Base-by-base conservation (phyloP, 2,797 vertebrate genomes). In the Gallinago nigripennis region DNA sequence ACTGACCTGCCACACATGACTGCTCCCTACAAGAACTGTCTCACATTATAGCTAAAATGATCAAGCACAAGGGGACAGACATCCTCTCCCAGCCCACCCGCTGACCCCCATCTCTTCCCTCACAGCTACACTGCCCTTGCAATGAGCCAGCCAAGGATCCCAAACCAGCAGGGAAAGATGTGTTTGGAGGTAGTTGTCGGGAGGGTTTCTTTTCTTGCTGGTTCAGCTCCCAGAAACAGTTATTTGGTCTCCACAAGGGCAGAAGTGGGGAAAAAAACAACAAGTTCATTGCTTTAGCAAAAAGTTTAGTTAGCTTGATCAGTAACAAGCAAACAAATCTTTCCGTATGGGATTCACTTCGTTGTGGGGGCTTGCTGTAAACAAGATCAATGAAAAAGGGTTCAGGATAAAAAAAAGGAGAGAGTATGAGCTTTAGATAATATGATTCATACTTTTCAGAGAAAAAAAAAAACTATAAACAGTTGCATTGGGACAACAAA, bases 101-200 rank as follows among this genome's bases (percentile, higher is more conserved):
- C 50, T 35, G 48, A 4, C 9, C 20, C 24, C 25, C 9, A 12
- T 3, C n/a, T 63, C 48, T 63, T 56, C 33, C 54, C 37, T 80
- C 0, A 0, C 8, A 60, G 4, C 3, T 14, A 1, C 0, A 1
- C 12, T 56, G n/a, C 24, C 21, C 23, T 31, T 3, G 3, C 12
- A 13, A 0, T 6, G 16, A 80, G 53, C 16, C 78, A 53, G 15
- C 6, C 0, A 1, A 68, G 57, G 7, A n/a, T 37, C 16, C 16
- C 61, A 75, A 57, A 33, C 10, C 8, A 63, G 17, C 5, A 54
- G 11, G 7, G 30, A 82, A 77, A 11, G 11, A 43, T 13, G 3
- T 39, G 15, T 14, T 80, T 69, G 48, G 21, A 61, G 11, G 16
- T 70, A 6, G 5, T 51, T 63, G 9, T 11, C 82, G 30, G 13